Conservation (phyloP, 2,113 vertebrate genomes). For the Diphyllodes magnificus region DNA sequence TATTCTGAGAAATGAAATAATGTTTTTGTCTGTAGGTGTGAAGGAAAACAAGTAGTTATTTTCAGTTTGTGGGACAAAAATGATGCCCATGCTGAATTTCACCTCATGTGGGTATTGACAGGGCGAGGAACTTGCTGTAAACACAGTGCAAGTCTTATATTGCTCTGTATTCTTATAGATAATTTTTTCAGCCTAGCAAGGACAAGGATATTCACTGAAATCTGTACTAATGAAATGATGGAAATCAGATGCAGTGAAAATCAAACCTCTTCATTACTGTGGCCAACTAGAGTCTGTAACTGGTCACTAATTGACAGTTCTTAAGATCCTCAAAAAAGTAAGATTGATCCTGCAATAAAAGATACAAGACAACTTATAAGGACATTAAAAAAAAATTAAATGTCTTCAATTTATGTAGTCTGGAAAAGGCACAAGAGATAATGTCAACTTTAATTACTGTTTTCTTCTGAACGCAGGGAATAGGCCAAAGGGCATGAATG, state of each 20-base stretch:
- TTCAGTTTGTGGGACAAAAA: not conserved
- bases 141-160: not conserved
- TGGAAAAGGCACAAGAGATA: conserved; percentile 63
- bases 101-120: not conserved
- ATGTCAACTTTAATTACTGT: conserved; percentile 70
- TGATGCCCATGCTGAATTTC: not conserved
- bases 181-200: not conserved
- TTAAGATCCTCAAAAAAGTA: not conserved
- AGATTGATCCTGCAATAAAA: not conserved
- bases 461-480: conserved; percentile 61
- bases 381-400: not conserved
- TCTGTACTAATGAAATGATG: not conserved
- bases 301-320: not conserved
- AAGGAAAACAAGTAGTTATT: not conserved
- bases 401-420: conserved; percentile 14
- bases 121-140: not conserved
- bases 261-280: not conserved
- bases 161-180: not conserved
- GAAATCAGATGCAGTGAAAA: not conserved
- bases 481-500: conserved; percentile 67
- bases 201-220: not conserved
- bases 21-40: not conserved
- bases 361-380: not conserved
- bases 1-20: not conserved
- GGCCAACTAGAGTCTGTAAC: not conserved